A percentile compares a stretch with the other conserved stretches of the same genome.
Conservation (phyloP, 2,797 vertebrate genomes). For the Pitangus sulphuratus region DNA sequence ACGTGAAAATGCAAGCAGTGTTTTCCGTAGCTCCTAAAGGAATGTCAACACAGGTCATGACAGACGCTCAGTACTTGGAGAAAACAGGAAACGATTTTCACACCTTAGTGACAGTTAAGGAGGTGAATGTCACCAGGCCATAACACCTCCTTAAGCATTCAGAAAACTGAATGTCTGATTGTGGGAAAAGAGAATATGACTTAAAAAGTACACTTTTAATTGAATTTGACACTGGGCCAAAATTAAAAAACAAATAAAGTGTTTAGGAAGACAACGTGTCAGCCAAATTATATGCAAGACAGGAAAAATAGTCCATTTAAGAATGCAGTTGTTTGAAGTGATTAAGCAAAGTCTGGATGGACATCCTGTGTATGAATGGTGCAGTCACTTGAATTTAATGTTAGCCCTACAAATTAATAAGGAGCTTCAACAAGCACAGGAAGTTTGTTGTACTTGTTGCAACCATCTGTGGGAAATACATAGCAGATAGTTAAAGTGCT, state of each 20-base stretch:
- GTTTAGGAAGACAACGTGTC: not conserved
- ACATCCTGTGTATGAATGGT: not conserved
- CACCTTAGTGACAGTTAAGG: constrained; percentile 43
- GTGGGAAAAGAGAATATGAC: not conserved
- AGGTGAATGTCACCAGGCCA: constrained; percentile 22
- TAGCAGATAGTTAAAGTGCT: not conserved
- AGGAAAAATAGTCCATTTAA: not conserved
- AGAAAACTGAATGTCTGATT: constrained; percentile 3
- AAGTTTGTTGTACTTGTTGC: not conserved
- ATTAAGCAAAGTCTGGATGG: not conserved
- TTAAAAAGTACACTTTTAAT: constrained; percentile 31
- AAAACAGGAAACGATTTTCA: constrained; percentile 61
- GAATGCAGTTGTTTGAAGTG: not conserved
- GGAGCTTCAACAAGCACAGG: not conserved
- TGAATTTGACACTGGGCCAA: not conserved
- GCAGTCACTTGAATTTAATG: constrained; percentile 14
- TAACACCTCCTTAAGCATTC: constrained; percentile 15
- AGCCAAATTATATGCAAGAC: not conserved
- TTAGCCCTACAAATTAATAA: not conserved
- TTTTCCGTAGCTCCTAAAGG: constrained; percentile 39
- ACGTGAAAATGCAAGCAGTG: constrained; percentile 65
- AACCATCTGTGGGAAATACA: not conserved
- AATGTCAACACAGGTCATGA: constrained; percentile 42
- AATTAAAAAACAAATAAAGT: not conserved
- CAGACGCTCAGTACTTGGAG: constrained; percentile 36